Conservation (phyloP, 1,140 invertebrate species). For the Aphelinus certus region DNA sequence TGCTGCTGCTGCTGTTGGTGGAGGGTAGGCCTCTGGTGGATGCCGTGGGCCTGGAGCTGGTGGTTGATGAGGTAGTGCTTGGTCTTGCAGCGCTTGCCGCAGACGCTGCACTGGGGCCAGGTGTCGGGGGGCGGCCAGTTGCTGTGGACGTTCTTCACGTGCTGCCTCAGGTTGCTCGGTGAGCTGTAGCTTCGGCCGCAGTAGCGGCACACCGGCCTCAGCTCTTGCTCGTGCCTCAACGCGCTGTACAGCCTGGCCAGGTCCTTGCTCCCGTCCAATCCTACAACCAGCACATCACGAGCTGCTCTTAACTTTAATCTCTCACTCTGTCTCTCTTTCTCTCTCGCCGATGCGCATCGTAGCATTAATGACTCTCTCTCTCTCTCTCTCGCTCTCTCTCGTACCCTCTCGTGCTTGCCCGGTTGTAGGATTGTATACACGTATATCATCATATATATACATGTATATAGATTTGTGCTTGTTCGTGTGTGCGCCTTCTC, state of each 20-base stretch:
- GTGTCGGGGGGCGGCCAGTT: slow-evolving; percentile 74
- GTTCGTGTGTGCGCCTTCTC: no score
- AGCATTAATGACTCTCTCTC: slow-evolving; percentile 20
- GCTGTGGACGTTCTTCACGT: slow-evolving; percentile 76
- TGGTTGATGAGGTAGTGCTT: slow-evolving; percentile 82
- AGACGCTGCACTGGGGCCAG: slow-evolving; percentile 76
- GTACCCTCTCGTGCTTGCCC: slow-evolving; percentile 13
- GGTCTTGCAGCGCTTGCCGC: slow-evolving; percentile 79
- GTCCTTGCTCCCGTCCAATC: slow-evolving; percentile 63
- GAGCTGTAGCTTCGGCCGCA: slow-evolving; percentile 76
- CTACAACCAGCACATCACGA: slow-evolving; percentile 64
- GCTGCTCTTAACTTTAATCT: slow-evolving; percentile 46
- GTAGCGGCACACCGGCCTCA: slow-evolving; percentile 72
- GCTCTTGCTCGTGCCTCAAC: slow-evolving; percentile 56
- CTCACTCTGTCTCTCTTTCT: slow-evolving; percentile 37
- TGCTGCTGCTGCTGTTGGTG: slow-evolving; percentile 51
- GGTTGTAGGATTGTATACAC: slow-evolving; percentile 1
- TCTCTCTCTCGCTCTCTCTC: slow-evolving; percentile 36
- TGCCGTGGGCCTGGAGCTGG: slow-evolving; percentile 77
- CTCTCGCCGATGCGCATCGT: slow-evolving; percentile 16
- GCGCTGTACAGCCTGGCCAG: slow-evolving; percentile 62
- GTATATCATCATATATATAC: not conserved
- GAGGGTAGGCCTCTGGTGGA: slow-evolving; percentile 68
- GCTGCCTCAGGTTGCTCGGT: slow-evolving; percentile 75
- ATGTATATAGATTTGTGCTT: no score